A percentile compares a stretch with the other conserved stretches of the same genome.
phyloP scores from a whole-genome alignment of 2,888 invertebrate species.

The Polyommatus iphigenia region DNA sequence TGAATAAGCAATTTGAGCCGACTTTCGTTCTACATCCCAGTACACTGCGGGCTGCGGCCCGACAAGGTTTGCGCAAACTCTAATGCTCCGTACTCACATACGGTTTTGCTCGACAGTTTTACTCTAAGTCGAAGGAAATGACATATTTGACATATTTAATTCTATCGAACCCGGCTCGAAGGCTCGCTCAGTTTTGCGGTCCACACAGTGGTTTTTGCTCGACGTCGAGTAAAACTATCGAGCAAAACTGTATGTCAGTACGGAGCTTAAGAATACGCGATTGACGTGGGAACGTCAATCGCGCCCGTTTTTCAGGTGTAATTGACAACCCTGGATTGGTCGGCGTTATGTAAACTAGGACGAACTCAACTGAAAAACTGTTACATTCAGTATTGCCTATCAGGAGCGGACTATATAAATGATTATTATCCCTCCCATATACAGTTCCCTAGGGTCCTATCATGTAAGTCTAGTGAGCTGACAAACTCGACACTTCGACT shows the following conservation, averaged over 20 bases:
- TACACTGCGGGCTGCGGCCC: background rate
- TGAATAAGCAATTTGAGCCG: background rate
- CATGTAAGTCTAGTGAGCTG: background rate
- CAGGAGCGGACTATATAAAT: background rate
- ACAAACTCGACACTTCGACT: background rate
- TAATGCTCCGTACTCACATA: too few relatives aligned
- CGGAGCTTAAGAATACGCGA: too few relatives aligned
- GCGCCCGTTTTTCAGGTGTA: background rate
- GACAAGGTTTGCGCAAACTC: too few relatives aligned
- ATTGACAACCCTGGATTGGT: background rate
- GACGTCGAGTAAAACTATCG: too few relatives aligned
- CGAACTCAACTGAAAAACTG: background rate
- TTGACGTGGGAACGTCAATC: too few relatives aligned
- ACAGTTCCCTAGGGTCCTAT: background rate
- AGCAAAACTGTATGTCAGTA: too few relatives aligned
- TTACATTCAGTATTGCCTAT: background rate
- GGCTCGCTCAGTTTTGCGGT: too few relatives aligned
- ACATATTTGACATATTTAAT: too few relatives aligned
- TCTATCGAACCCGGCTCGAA: too few relatives aligned
- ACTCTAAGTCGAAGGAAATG: too few relatives aligned
- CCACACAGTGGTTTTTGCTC: too few relatives aligned
- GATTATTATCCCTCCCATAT: background rate
- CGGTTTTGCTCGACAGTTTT: too few relatives aligned
- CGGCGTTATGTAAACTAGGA: background rate
- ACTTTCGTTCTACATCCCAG: background rate